These are phyloP conservation scores for Hydrocynus forskahlii DNA, from an alignment of 2,797 vertebrate species.

Conservation along the genomic window DNA sequence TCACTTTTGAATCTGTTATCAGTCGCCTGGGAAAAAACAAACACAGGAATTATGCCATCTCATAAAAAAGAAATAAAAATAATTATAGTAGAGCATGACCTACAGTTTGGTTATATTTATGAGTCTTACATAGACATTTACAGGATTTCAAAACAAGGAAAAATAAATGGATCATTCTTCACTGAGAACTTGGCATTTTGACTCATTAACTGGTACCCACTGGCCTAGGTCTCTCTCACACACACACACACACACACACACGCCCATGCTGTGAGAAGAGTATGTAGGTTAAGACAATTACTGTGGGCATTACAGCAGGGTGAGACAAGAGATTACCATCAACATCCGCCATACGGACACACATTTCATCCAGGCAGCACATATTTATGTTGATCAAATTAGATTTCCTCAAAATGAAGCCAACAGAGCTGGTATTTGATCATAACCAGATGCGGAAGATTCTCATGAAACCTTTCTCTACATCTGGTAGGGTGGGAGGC, in stretches of 20 bases:
- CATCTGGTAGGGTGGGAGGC: background rate
- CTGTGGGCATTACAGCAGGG: slow-evolving; percentile 58
- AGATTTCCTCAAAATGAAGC: background rate
- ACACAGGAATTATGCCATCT: background rate
- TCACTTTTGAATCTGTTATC: slow-evolving; percentile 99
- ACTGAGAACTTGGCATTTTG: background rate
- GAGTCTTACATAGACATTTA: background rate
- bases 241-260: slow-evolving; percentile 2
- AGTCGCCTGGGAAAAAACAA: slow-evolving; percentile 85
- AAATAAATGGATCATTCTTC: background rate
- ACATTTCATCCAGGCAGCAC: slow-evolving; percentile 10
- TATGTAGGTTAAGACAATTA: slow-evolving; percentile 80
- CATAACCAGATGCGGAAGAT: slow-evolving; percentile 8
- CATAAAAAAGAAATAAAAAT: background rate
- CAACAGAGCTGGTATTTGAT: background rate
- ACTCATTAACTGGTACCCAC: background rate
- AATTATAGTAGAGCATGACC: background rate
- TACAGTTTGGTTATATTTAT: background rate
- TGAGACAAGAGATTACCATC: slow-evolving; percentile 59
- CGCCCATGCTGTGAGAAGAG: slow-evolving; percentile 53
- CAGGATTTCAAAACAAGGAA: background rate
- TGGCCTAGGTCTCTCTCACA: background rate
- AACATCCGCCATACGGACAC: slow-evolving; percentile 41
- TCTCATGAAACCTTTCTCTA: background rate
- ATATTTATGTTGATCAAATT: background rate